A percentile compares a stretch with the other conserved stretches of the same genome.
These are phyloP conservation scores for Lithophane socia DNA, from an alignment of 2,888 invertebrate species.

Conservation along the genomic window DNA sequence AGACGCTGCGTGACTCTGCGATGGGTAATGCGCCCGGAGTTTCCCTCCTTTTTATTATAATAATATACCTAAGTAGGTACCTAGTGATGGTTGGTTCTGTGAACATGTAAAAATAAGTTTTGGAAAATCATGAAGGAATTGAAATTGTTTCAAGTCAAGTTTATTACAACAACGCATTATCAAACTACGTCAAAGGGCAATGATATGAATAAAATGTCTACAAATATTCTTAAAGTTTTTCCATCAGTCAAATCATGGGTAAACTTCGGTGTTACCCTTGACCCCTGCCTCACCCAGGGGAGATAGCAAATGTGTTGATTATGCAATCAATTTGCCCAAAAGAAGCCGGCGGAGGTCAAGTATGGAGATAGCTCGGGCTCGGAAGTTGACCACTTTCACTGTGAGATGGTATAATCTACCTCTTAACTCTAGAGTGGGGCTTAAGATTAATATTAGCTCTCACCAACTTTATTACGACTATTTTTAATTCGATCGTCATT, in stretches of 20 bases:
- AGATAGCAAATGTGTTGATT: slow-evolving; percentile 27
- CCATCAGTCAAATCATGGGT: slow-evolving; percentile 11
- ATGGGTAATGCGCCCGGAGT: not conserved
- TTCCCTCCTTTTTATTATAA: not conserved
- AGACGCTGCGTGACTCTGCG: not conserved
- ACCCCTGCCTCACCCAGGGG: slow-evolving; percentile 2
- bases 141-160: not conserved
- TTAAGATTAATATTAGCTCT: slow-evolving; percentile 29
- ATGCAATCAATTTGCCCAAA: slow-evolving; percentile 46
- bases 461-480: not conserved
- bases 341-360: slow-evolving; percentile 36
- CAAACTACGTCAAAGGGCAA: too few species aligned
- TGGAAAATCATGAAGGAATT: not conserved
- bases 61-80: not conserved
- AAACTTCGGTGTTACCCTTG: not conserved
- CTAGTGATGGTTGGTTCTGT: not conserved
- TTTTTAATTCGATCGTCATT: not conserved
- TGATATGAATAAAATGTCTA: not conserved
- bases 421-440: not conserved
- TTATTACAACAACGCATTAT: not conserved
- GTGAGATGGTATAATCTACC: slow-evolving; percentile 4
- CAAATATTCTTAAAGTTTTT: not conserved
- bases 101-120: not conserved
- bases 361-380: slow-evolving; percentile 10
- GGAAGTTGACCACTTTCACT: slow-evolving; percentile 16